A percentile compares a stretch with the other conserved stretches of the same genome.
Evolutionary conservation across 37 sponge, comb jelly and placozoan genomes (phyloP).

Genomic region (Cladorhizidae sp.): DNA sequence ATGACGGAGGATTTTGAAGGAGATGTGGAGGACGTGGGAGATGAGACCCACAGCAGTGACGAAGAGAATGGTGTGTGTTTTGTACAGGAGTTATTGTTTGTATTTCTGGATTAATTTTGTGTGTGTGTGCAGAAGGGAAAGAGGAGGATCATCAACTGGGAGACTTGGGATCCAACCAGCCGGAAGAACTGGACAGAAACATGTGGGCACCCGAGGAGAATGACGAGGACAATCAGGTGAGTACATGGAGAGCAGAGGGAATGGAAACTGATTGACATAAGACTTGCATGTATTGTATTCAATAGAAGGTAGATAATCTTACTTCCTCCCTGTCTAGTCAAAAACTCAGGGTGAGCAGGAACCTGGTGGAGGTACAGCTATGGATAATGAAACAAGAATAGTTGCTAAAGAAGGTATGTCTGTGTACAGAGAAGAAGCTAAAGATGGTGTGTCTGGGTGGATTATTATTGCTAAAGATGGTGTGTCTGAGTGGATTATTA

Average conservation of each 20-base stretch:
- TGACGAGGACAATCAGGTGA: neutral
- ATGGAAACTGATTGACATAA: no score
- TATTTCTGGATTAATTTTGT: constrained; percentile 6
- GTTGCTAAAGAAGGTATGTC: constrained; percentile 69
- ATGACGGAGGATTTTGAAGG: constrained; percentile 89
- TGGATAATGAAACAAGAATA: constrained; percentile 41
- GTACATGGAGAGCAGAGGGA: neutral
- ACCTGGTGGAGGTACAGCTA: constrained; percentile 47
- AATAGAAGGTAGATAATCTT: no score
- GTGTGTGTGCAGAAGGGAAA: constrained; percentile 12
- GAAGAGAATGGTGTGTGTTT: constrained; percentile 7
- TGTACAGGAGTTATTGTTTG: neutral
- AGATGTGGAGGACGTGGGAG: constrained; percentile 49
- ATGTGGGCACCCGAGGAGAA: constrained; percentile 84
- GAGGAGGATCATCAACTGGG: constrained; percentile 65
- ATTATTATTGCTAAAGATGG: no score
- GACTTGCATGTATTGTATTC: no score
- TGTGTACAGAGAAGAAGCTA: neutral
- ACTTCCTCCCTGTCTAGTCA: neutral
- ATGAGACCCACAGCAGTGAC: constrained; percentile 17
- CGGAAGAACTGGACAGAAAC: constrained; percentile 67
- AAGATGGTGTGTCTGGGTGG: neutral
- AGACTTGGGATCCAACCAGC: constrained; percentile 40
- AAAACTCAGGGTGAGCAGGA: constrained; percentile 24
- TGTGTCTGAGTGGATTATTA: no score